A percentile compares a stretch with the other conserved stretches of the same genome.
Conservation (phyloP, 2,113 vertebrate genomes). For the Perognathus longimembris region DNA sequence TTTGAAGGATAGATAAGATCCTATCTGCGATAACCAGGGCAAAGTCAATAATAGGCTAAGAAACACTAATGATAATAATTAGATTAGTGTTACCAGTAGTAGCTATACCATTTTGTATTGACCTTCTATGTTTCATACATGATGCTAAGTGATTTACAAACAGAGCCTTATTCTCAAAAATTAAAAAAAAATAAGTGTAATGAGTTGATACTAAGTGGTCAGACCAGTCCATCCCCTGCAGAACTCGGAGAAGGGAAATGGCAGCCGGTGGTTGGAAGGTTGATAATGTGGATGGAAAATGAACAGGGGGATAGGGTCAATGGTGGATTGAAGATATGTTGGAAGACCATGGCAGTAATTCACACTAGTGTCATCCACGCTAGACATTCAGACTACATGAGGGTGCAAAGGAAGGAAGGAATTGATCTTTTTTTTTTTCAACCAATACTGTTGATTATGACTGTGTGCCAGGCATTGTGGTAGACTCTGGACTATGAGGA, state of each 20-base stretch:
- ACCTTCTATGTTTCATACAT: background rate
- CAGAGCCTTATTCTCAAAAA: slow-evolving; percentile 2
- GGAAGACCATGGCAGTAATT: background rate
- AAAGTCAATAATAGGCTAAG: slow-evolving; percentile 43
- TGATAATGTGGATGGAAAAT: background rate
- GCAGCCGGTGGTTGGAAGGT: background rate
- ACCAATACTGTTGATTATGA: background rate
- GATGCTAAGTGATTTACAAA: background rate
- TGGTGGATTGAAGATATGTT: background rate
- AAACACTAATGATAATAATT: background rate
- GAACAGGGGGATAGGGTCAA: background rate
- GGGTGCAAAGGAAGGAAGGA: background rate
- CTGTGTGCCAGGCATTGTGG: background rate
- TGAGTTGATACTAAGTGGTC: background rate
- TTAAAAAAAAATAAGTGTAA: background rate
- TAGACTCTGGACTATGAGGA: background rate
- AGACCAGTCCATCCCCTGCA: background rate
- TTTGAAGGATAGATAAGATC: slow-evolving; percentile 29
- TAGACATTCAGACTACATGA: background rate
- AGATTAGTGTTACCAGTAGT: background rate
- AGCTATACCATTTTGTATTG: background rate
- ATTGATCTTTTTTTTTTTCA: background rate
- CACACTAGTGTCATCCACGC: background rate
- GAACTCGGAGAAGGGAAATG: background rate
- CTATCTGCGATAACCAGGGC: slow-evolving; percentile 2